Evolutionary conservation across 1,140 invertebrate species (phyloP).

Genomic region (Mercenaria mercenaria): DNA sequence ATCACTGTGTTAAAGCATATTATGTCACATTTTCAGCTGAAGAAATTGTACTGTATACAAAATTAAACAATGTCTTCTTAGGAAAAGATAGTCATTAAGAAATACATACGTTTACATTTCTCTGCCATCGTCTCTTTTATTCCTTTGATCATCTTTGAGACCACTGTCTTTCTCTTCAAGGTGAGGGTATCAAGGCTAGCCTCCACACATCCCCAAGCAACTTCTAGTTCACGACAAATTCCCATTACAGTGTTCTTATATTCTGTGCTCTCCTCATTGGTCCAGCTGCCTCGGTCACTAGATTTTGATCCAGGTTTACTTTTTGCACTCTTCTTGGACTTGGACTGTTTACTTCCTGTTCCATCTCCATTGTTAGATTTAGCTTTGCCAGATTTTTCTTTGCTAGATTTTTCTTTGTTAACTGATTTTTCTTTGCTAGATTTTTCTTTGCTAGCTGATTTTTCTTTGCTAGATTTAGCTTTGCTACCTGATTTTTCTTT

Average conservation of each 20-base stretch:
- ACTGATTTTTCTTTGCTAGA: neutral
- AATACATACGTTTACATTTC: constrained; percentile 56
- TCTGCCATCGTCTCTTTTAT: constrained; percentile 2
- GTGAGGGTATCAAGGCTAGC: neutral
- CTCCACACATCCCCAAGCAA: constrained; percentile 52
- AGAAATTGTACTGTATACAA: too few relatives aligned
- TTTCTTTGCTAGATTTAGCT: neutral
- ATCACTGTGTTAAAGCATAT: too few relatives aligned
- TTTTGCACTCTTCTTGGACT: neutral
- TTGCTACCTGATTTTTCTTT: neutral
- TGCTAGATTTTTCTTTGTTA: neutral
- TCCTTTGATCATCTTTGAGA: neutral
- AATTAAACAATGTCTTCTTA: too few relatives aligned
- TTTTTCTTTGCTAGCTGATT: neutral
- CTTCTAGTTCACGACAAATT: constrained; percentile 7
- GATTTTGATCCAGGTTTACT: neutral
- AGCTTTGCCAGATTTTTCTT: neutral
- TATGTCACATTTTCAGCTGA: too few relatives aligned
- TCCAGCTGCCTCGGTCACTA: neutral
- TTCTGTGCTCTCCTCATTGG: neutral
- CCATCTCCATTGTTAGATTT: neutral
- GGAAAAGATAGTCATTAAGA: too few relatives aligned
- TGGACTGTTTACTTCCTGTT: neutral
- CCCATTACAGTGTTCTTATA: neutral
- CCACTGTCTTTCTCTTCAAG: neutral